Conservation (phyloP, 2,113 vertebrate genomes). For the Seriola dumerili region DNA sequence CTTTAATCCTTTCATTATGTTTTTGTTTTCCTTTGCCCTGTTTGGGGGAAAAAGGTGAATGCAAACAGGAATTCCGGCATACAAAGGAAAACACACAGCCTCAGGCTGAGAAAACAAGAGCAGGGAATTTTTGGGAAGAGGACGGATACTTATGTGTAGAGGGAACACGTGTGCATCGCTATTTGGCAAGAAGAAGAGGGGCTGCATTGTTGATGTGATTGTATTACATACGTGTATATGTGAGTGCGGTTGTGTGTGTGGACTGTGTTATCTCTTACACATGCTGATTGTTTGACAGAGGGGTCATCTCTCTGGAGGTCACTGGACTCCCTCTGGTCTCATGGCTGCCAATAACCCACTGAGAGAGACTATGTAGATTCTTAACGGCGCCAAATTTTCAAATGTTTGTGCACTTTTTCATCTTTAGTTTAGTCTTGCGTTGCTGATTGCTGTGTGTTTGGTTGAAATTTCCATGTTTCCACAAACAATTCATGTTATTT, state of each 20-base stretch:
- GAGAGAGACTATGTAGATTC: conserved; percentile 19
- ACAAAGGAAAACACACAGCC: conserved; percentile 81
- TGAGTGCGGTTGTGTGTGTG: conserved; percentile 4
- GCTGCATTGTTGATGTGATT: conserved; percentile 47
- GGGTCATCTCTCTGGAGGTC: conserved; percentile 48
- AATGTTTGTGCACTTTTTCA: conserved; percentile 25
- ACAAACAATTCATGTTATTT: conserved; percentile 38
- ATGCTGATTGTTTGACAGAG: conserved; percentile 23
- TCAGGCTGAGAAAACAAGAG: conserved; percentile 77
- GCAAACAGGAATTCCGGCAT: conserved; percentile 84
- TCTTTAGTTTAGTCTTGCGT: conserved; percentile 23
- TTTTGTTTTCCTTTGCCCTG: conserved; percentile 77
- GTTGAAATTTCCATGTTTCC: conserved; percentile 32
- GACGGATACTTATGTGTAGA: conserved; percentile 52
- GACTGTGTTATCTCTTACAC: conserved; percentile 6
- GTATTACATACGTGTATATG: conserved; percentile 18
- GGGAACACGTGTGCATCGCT: conserved; percentile 50
- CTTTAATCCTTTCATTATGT: conserved; percentile 82
- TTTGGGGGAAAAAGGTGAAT: conserved; percentile 79
- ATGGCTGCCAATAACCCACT: conserved; percentile 13
- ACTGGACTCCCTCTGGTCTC: conserved; percentile 37
- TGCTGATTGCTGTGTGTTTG: conserved; percentile 10
- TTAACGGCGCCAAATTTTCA: conserved; percentile 17
- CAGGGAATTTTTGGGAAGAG: conserved; percentile 62
- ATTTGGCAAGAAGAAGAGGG: conserved; percentile 61